phyloP scores from a whole-genome alignment of 2,888 invertebrate species.

The Enchytraeus crypticus region DNA sequence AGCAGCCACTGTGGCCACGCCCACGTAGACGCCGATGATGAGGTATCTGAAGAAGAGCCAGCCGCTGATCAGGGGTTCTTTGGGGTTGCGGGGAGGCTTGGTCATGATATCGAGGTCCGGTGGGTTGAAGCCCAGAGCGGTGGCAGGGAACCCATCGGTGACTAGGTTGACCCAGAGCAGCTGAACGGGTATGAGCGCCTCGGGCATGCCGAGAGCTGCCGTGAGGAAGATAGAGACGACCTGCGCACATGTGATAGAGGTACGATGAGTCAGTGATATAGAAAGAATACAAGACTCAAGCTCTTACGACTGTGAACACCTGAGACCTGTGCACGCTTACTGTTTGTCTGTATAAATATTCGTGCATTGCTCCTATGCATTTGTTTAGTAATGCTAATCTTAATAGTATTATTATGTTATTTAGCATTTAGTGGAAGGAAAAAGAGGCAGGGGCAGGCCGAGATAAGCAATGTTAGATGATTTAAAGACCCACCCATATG shows the following conservation, averaged over 20 bases:
- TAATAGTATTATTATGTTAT: too few species aligned
- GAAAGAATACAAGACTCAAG: background rate
- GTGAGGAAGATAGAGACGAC: conserved; percentile 79
- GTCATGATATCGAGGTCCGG: conserved; percentile 99
- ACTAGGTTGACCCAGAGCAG: conserved; percentile 99
- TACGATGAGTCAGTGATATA: conserved; percentile 67
- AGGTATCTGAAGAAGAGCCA: conserved; percentile 85
- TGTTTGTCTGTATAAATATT: too few species aligned
- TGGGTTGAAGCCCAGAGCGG: conserved; percentile 99
- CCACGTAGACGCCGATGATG: conserved; percentile 66
- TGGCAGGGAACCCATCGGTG: conserved; percentile 88
- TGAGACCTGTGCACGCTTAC: too few species aligned
- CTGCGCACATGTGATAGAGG: conserved; percentile 99
- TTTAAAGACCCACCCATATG: too few species aligned
- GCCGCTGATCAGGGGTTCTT: conserved; percentile 95
- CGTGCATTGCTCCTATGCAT: too few species aligned
- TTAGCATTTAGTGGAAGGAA: too few species aligned
- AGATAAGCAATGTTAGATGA: too few species aligned
- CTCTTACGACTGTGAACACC: background rate
- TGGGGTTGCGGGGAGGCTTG: conserved; percentile 92
- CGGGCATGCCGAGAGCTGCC: conserved; percentile 97
- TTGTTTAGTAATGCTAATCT: too few species aligned
- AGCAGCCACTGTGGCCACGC: conserved; percentile 95
- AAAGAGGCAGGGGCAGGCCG: too few species aligned
- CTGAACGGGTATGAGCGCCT: conserved; percentile 97